A percentile compares a stretch with the other conserved stretches of the same genome.
Conservation (phyloP, 2,797 vertebrate species). For the Thripadectes ignobilis region DNA sequence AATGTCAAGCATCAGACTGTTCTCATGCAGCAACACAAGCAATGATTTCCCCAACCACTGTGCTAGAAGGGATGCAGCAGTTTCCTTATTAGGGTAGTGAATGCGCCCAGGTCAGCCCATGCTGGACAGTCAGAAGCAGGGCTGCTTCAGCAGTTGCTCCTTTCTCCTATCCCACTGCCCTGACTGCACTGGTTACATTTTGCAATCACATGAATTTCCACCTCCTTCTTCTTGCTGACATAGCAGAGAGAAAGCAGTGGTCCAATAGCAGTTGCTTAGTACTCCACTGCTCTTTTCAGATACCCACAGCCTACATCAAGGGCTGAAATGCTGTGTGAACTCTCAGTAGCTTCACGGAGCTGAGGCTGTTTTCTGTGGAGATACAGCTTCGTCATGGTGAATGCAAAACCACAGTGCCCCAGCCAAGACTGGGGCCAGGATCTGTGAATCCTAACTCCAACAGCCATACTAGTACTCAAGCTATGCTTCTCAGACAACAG, state of each 20-base stretch:
- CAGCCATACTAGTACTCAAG: background rate
- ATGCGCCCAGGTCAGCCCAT: rapidly evolving
- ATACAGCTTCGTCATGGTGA: background rate
- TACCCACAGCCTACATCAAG: background rate
- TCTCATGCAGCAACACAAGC: background rate
- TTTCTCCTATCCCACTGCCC: rapidly evolving
- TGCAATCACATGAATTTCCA: background rate
- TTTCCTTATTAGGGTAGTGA: background rate
- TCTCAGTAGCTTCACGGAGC: background rate
- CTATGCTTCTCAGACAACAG: background rate
- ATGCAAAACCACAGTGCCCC: background rate
- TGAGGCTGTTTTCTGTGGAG: background rate
- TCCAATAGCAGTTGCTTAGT: background rate
- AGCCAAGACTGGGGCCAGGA: background rate
- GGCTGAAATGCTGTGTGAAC: background rate
- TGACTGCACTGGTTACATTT: background rate
- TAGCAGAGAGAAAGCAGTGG: background rate
- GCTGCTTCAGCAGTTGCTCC: background rate
- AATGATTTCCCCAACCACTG: rapidly evolving
- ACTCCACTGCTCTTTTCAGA: background rate
- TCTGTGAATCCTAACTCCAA: background rate
- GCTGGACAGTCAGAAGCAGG: background rate
- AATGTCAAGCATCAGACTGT: background rate
- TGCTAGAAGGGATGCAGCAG: background rate
- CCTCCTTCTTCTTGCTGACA: background rate